These are phyloP conservation scores for Nautilus pompilius DNA, from an alignment of 1,140 invertebrate genomes.

Conservation along the genomic window DNA sequence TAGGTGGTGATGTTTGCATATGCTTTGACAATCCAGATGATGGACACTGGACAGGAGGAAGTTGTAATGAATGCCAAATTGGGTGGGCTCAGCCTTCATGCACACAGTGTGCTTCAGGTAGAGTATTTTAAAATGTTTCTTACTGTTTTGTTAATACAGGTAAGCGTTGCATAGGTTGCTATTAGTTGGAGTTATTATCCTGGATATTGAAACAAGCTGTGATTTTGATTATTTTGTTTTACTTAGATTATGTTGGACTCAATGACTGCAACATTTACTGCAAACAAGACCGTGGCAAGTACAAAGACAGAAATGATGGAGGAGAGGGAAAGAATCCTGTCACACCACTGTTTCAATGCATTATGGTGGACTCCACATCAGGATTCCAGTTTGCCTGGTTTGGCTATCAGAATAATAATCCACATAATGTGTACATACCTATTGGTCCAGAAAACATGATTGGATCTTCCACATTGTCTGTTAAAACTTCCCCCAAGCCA, in stretches of 20 bases:
- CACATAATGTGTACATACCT: constrained; percentile 34
- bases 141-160: background rate
- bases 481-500: background rate
- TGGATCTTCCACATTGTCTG: background rate
- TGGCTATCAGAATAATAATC: constrained; percentile 36
- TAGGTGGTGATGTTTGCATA: constrained; percentile 34
- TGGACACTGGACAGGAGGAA: constrained; percentile 38
- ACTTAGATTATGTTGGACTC: constrained; percentile 38
- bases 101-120: constrained; percentile 33
- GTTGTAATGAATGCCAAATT: constrained; percentile 31
- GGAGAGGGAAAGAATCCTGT: constrained; percentile 12
- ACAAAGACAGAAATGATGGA: constrained; percentile 26
- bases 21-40: constrained; percentile 30
- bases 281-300: constrained; percentile 28
- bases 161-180: background rate
- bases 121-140: background rate
- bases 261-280: constrained; percentile 35
- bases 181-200: too few relatives aligned
- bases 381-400: constrained; percentile 27
- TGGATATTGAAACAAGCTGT: too few relatives aligned
- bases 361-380: constrained; percentile 10
- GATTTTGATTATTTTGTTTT: background rate
- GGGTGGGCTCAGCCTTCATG: constrained; percentile 36
- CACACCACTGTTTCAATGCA: constrained; percentile 24
- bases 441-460: constrained; percentile 27